Base-by-base conservation (phyloP, 2,888 invertebrate genomes). In the Spatulosminthurus flaviceps region DNA sequence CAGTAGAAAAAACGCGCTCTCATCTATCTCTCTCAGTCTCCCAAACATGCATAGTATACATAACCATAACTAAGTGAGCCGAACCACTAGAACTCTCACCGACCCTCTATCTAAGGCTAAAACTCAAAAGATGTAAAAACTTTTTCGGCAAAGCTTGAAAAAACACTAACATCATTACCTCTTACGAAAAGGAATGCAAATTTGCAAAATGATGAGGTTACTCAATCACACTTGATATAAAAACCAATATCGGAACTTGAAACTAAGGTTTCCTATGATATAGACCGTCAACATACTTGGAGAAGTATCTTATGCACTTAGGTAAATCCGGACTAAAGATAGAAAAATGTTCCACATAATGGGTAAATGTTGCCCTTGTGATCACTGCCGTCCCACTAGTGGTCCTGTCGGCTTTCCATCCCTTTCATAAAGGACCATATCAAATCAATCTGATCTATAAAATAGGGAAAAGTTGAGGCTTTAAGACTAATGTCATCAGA, bases 171-270 rank as follows among this genome's bases (percentile, higher is more conserved):
- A 51, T 51, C 51, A 51, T 51, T 51, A 51, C 51, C n/a, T n/a
- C n/a, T 51, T 51, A 13, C 51, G 5, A 51, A 51, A 51, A 64
- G 26, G 64, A 64, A 64, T 64, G 64, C 64, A 64, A 64, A 64
- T 64, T 26, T 24, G 64, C 26, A 64, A 64, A 22, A 64, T 64
- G 64, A 64, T 64, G 64, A 64, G 64, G 64, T 64, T 64, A 64
- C 24, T 64, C 64, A 64, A 64, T 64, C 24, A 64, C 64, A 64
- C 64, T 11, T 24, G 9, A 4, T n/a, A 13, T 19, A 19, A 51
- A 1, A 51, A 51, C 51, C 9, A 1, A 9, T 51, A 4, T 16
- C 16, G 5, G 51, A 51, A 51, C 51, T 51, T 51, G n/a, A 51
- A 51, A 19, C 51, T 51, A 51, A n/a, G n/a, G n/a, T n/a, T n/a